Evolutionary conservation across 2,113 vertebrate species (phyloP).

Genomic region (Mus musculus): DNA sequence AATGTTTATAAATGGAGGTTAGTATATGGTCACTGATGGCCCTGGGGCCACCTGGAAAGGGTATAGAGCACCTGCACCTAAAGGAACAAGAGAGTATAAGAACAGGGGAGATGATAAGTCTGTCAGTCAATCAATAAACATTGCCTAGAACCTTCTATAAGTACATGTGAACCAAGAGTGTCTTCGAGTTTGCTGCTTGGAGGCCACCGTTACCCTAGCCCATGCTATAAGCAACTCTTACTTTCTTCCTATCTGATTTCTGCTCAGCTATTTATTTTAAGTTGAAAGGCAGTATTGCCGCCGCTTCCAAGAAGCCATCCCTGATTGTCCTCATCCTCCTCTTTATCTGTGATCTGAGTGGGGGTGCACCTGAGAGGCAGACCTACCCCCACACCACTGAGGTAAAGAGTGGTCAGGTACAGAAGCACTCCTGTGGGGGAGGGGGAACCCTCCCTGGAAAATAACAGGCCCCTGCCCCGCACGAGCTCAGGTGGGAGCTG

Average conservation of each 20-base stretch:
- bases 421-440: not conserved
- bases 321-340: not conserved
- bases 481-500: not conserved
- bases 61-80: not conserved
- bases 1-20: not conserved
- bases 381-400: not conserved
- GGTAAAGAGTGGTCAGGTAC: not conserved
- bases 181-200: not conserved
- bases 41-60: not conserved
- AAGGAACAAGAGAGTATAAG: not conserved
- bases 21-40: not conserved
- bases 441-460: not conserved
- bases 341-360: not conserved
- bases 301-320: constrained; percentile 13
- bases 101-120: not conserved
- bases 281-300: not conserved
- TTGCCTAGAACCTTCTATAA: not conserved
- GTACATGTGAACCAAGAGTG: not conserved
- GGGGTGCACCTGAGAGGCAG: not conserved
- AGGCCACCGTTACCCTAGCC: not conserved
- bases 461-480: not conserved
- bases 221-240: not conserved
- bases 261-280: not conserved
- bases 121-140: not conserved
- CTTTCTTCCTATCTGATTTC: not conserved